Conservation (phyloP, 2,113 vertebrate genomes). For the Girardinichthys multiradiatus region DNA sequence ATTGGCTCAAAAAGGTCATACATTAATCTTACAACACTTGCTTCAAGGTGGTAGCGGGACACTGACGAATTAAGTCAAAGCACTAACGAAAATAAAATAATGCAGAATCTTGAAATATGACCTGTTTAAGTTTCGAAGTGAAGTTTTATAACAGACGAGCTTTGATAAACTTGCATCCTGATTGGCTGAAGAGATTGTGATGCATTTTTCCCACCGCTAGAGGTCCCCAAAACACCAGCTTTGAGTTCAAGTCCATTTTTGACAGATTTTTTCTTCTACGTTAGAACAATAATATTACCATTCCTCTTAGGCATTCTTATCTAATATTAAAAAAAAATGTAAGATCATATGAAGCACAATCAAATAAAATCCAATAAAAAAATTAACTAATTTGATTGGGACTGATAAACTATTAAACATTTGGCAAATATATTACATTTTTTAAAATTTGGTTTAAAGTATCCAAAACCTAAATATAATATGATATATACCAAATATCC, state of each 20-base stretch:
- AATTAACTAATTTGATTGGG: no score
- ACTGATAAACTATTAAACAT: no score
- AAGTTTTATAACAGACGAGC: constrained; percentile 22
- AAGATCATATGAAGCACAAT: no score
- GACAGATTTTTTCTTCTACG: no score
- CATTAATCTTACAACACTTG: background rate
- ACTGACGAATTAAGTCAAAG: background rate
- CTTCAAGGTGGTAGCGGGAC: background rate
- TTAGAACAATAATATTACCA: no score
- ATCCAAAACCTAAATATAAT: no score
- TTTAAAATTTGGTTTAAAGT: no score
- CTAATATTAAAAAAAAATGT: no score
- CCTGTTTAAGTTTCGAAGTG: background rate
- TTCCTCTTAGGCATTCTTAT: no score
- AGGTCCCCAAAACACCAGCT: background rate
- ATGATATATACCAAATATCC: no score
- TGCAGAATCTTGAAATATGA: background rate
- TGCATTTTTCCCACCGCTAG: constrained; percentile 3
- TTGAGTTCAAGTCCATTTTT: background rate
- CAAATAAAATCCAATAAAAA: no score
- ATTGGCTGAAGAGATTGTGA: constrained; percentile 2
- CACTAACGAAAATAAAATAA: background rate
- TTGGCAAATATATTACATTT: no score
- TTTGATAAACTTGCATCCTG: background rate
- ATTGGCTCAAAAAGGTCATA: background rate